Base-by-base conservation (phyloP, 2,113 vertebrate species). In the Pedetes capensis region DNA sequence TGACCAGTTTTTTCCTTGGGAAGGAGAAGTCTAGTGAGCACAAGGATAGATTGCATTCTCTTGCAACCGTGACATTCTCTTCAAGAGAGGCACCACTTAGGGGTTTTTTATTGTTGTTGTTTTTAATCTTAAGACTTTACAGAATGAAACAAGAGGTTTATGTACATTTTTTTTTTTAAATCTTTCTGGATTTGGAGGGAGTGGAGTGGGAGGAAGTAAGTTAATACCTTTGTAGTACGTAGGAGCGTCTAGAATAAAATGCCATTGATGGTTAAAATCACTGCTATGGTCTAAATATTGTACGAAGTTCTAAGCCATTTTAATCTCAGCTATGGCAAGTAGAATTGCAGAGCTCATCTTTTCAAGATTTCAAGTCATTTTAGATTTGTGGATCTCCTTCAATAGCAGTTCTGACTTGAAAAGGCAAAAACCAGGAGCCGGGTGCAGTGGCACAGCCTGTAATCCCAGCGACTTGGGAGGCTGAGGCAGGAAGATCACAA, bases 171-270 rank as follows among this genome's bases (percentile, higher is more conserved):
- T 53, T 94, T 72, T 61, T 18, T 49, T 51, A 10, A 69, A 47
- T 93, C 39, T 87, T 89, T 87, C 34, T 81, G 10, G 16, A 53
- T 81, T 78, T 78, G 37, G 14, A 37, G 72, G 32, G 51, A 39
- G 37, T 4, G n/a, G 20, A 25, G 8, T 82, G 34, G 79, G 25
- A 76, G 34, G 79, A 87, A 55, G 59, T 75, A 81, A 90, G 84
- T 93, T 79, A 61, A 75, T 80, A 69, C 57, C 68, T 96, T 8
- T 82, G 87, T 74, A 88, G 92, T 94, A 74, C 76, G 75, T 66
- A 82, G 84, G 85, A 51, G 55, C 64, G 79, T 95, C 22, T 29
- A 27, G 16, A 97, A 95, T 96, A 96, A 97, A 97, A 57, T 78
- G 68, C 47, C 64, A 5, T 17, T 80, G 64, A 47, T 96, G 87